Base-by-base conservation (phyloP, 2,797 vertebrate species). In the Crenichthys baileyi region DNA sequence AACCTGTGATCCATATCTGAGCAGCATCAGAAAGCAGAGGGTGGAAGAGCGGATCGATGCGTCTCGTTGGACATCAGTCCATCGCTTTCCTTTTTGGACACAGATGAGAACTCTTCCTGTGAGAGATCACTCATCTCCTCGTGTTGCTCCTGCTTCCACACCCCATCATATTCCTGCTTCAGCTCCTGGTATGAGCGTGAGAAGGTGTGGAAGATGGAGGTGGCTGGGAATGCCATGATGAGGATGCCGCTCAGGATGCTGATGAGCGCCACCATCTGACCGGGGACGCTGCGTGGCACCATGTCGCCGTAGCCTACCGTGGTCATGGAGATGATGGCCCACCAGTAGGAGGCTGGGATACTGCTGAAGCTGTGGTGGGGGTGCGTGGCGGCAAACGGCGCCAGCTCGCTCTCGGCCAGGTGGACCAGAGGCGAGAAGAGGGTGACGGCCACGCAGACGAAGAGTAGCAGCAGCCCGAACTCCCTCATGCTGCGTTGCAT, bases 291-390 rank as follows among this genome's bases (percentile, higher is more conserved):
- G 63, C 79, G 79, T 0, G 98, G 98, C 48, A 99, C 97, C 98
- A 99, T 99, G 90, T 99, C 98, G 0, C 98, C 97, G 0, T 99
- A 99, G 15, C 98, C 98, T 72, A 99, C 98, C 0, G 98, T 99
- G 0, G 98, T 99, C 98, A 99, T 99, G 68, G 98, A 98, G 92
- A 99, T 99, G 92, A 99, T 97, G 68, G 98, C 98, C 98, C 98
- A 99, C 98, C 98, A 99, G 81, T 98, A 99, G 0, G 97, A 97
- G 3, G 97, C 97, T 0, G 98, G 98, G 84, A 81, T 81, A 75
- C 79, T 81, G 79, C 75, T 81, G 70, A 81, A 81, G 50, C 79
- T 58, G 75, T 81, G 79, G 50, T 81, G 79, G 29, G 79, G 75
- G 61, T 77, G 75, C 1, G 75, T 58, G 53, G 75, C 75, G 5